Evolutionary conservation across 2,797 vertebrate genomes (phyloP), one percentile per base, ranked within the genome.

Genomic region (Eutrigla gurnardus): DNA sequence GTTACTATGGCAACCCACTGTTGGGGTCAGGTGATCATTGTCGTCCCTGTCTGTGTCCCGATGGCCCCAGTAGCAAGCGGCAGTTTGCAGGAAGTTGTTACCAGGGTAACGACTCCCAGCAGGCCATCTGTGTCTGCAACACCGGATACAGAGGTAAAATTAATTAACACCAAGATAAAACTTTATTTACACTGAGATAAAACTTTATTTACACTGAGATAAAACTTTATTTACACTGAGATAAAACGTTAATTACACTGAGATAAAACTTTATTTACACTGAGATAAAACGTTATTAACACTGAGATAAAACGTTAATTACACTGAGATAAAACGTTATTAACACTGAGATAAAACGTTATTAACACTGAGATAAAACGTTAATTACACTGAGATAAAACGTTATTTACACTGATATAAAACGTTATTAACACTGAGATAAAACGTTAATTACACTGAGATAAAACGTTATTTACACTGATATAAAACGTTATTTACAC

Each of bases 1-100:
- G 97, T 81, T 99, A 97, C 93, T 98, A 98, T 0, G 98, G 98
- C 2, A 92, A 99, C 82, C 96, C 97, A 0, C 70, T 96, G 61
- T 92, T 99, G 67, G 97, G 97, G 6, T 98, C 97, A 0, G 97
- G 97, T 1, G 97, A 99, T 78, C 97, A 98, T 86, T 99, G 98
- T 80, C 97, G 96, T 11, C 95, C 97, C 37, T 99, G 98, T 63
- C 95, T 95, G 78, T 99, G 98, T 86, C 98, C 98, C 0, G 97
- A 98, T 0, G 98, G 97, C n/a, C 98, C 98, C 0, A 87, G 90
- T 36, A 98, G 96, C 0, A 91, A 93, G 45, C 95, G 96, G 32
- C 98, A 99, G 86, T 99, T 97, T 70, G 95, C 97, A 65, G 95
- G 81, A 17, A 93, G 93, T 59, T 99, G 98, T 88, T 99, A 98